Base-by-base conservation (phyloP, 2,797 vertebrate species). In the Darevskia nairensis region DNA sequence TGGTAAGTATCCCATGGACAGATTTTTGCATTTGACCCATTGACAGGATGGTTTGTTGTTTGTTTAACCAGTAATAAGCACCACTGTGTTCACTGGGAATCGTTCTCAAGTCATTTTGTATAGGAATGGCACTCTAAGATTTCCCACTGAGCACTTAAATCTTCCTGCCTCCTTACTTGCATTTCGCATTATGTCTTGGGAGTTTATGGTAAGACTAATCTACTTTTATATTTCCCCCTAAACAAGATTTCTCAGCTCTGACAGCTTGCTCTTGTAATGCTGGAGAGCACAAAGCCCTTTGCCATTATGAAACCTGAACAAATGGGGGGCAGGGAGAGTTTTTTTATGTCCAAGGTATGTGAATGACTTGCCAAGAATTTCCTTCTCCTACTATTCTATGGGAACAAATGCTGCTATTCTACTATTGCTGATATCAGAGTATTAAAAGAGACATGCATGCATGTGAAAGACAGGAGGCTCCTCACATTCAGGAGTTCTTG, bases 1-100 rank as follows among this genome's bases (percentile, higher is more conserved):
- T 99, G 98, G 99, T 99, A 95, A 96, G 98, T 96, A 8, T 68
- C 19, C 8, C 82, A 2, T 77, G 79, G 85, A 9, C 50, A 72
- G 1, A 81, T 41, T 5, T n/a, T 72, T 87, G 3, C 7, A 11
- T 80, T 13, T 85, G 64, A 74, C n/a, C 13, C 61, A 0, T 64
- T 88, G 72, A 85, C 10, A 32, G 39, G 41, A 0, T 82, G 71
- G 17, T 64, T 35, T 8, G 25, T 4, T 13, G 11, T n/a, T 19
- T 15, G 11, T 23, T 19, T 27, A 15, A 10, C 2, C 82, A 68
- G 41, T 86, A 69, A n/a, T 35, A 59, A 46, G 4, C 44, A 13
- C 10, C 55, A 21, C 8, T 8, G 19, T 46, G 8, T 21, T 29
- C 11, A 29, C 27, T 13, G 61, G 41, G 29, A 19, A 2, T 68